These are phyloP conservation scores for Brachyhypopomus gauderio DNA, from an alignment of 2,113 vertebrate genomes.

Conservation along the genomic window DNA sequence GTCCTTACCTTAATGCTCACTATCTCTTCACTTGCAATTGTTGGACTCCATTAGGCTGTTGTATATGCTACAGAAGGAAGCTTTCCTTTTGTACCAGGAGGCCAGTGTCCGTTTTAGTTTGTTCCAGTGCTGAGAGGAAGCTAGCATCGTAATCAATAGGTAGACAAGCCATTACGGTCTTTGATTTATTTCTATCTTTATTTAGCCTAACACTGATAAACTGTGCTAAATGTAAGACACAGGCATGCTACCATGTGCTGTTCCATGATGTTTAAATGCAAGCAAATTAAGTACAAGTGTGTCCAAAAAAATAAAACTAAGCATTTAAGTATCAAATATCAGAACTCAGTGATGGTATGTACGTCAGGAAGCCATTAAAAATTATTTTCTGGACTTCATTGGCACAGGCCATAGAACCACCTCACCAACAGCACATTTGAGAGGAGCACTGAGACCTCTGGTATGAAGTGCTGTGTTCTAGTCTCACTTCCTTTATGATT, in stretches of 20 bases:
- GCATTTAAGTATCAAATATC: not conserved
- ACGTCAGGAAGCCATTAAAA: not conserved
- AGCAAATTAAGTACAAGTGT: not conserved
- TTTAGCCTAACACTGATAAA: not conserved
- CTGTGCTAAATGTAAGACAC: not conserved
- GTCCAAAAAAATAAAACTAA: not conserved
- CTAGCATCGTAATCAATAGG: not conserved
- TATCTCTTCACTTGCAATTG: conserved; percentile 23
- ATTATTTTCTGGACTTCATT: not conserved
- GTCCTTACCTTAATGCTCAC: conserved; percentile 34
- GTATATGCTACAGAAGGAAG: conserved; percentile 5
- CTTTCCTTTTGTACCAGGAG: conserved; percentile 29
- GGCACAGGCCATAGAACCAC: not conserved
- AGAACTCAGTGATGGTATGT: not conserved
- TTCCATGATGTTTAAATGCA: not conserved
- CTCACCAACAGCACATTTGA: not conserved
- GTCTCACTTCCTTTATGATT: conserved; percentile 40
- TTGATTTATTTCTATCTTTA: not conserved
- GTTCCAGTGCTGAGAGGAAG: conserved; percentile 1
- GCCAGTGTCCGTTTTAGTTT: conserved; percentile 25
- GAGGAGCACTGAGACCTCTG: not conserved
- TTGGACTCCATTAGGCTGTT: conserved; percentile 34
- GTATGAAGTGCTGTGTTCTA: conserved; percentile 27
- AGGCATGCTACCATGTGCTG: not conserved
- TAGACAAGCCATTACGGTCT: not conserved